Evolutionary conservation across 2,113 vertebrate species (phyloP).

Genomic region (Ardeotis arabs): DNA sequence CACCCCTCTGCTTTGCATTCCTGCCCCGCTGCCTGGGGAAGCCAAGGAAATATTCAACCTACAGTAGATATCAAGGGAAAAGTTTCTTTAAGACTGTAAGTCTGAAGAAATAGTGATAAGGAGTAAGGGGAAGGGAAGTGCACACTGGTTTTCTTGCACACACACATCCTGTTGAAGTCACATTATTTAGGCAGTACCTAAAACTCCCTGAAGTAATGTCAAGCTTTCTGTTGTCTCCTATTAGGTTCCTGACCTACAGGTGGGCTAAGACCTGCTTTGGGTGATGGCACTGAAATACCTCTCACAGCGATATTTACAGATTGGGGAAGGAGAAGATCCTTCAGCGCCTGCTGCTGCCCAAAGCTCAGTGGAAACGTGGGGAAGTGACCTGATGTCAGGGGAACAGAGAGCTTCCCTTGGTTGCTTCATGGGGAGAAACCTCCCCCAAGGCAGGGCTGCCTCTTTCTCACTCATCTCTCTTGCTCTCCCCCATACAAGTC

Average conservation of each 20-base stretch:
- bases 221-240: neutral
- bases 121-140: neutral
- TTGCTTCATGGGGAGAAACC: neutral
- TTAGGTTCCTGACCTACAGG: neutral
- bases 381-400: accelerated
- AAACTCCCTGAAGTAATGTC: neutral
- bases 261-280: neutral
- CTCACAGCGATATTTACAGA: accelerated
- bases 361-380: accelerated
- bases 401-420: neutral
- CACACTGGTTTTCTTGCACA: neutral
- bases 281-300: neutral
- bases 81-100: neutral
- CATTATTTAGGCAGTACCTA: neutral
- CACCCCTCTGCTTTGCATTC: neutral
- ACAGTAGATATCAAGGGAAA: neutral
- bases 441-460: accelerated
- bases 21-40: neutral
- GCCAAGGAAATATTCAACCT: neutral
- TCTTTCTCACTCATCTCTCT: neutral
- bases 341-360: neutral
- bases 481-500: neutral
- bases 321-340: neutral
- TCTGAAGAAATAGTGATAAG: neutral
- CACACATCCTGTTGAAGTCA: neutral